phyloP scores from a whole-genome alignment of 1,140 invertebrate species.

The Aphelenchoides besseyi region DNA sequence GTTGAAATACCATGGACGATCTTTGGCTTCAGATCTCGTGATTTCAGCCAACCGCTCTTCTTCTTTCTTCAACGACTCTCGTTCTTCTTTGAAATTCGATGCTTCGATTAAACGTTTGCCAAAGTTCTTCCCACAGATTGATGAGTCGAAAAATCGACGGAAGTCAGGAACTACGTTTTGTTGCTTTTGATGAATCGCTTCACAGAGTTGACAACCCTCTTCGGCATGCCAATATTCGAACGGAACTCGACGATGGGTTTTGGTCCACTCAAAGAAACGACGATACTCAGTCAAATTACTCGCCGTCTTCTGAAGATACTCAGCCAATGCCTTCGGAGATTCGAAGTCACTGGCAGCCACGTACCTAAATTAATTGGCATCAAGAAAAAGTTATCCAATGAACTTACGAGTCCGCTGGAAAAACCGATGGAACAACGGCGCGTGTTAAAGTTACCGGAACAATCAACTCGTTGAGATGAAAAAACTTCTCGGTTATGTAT shows the following conservation, averaged over 20 bases:
- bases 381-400: too few relatives aligned
- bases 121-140: neutral
- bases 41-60: neutral
- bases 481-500: constrained; percentile 50
- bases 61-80: neutral
- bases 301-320: neutral
- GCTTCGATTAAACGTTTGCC: neutral
- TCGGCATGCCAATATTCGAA: neutral
- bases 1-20: neutral
- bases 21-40: neutral
- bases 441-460: constrained; percentile 10
- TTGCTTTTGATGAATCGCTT: neutral
- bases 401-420: too few relatives aligned
- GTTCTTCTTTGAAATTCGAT: neutral
- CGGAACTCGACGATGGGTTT: neutral
- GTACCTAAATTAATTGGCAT: too few relatives aligned
- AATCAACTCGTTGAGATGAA: constrained; percentile 1
- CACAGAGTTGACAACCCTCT: neutral
- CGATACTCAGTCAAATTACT: neutral
- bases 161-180: neutral
- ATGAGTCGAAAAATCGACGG: neutral
- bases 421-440: too few relatives aligned
- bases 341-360: constrained; percentile 3
- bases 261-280: constrained; percentile 10
- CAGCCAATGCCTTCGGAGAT: neutral